These are phyloP conservation scores for Crotalus tigris DNA, from an alignment of 2,113 vertebrate genomes.

Conservation along the genomic window DNA sequence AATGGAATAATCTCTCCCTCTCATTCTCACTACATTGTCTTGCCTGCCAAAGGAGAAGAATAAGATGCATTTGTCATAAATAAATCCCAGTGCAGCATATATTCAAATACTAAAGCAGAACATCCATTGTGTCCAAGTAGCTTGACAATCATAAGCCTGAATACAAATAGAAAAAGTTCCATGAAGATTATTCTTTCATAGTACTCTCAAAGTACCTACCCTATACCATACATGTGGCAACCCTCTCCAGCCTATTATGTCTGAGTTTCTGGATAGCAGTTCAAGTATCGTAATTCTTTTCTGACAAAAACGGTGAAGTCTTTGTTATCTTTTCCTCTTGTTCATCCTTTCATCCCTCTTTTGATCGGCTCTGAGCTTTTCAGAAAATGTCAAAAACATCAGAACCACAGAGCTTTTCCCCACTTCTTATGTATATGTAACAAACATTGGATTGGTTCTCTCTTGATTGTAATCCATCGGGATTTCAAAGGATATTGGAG, in stretches of 20 bases:
- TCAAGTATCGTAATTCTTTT: conserved; percentile 14
- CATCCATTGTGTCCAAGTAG: background rate
- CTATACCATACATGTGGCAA: background rate
- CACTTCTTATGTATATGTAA: too few species aligned
- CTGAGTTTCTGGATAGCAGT: conserved; percentile 22
- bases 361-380: background rate
- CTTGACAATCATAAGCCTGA: background rate
- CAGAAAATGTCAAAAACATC: background rate
- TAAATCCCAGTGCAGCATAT: background rate
- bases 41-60: background rate
- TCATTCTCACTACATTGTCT: background rate
- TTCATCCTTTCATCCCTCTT: conserved; percentile 43
- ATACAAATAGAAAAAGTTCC: conserved; percentile 4
- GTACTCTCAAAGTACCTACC: background rate
- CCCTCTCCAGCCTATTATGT: background rate
- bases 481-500: background rate
- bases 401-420: background rate
- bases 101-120: background rate
- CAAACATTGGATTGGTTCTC: background rate
- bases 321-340: background rate
- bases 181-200: background rate
- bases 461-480: background rate
- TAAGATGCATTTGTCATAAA: background rate
- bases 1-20: background rate
- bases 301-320: background rate